Base-by-base conservation (phyloP, 2,113 vertebrate genomes). In the Dicerorhinus sumatrensis region DNA sequence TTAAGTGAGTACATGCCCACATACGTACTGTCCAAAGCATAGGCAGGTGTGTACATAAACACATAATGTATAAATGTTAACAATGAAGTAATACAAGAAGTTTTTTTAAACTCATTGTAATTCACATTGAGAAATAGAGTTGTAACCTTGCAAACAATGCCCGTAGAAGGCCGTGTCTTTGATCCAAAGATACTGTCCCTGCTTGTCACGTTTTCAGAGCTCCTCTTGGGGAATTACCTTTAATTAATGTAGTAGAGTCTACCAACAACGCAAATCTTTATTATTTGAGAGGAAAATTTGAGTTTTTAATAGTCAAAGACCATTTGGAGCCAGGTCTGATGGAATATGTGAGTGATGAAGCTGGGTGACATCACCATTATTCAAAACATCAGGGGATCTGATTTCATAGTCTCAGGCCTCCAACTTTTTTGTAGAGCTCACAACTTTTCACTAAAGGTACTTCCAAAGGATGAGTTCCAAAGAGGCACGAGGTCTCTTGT, bases 381-480 rank as follows among this genome's bases (percentile, higher is more conserved):
- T 75, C 33, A 75, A 46, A 75, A 69, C 0, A 2, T 54, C 67
- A 23, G 0, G 12, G 14, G 8, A 9, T 54, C 58, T 76, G 39
- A 81, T 29, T 63, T 27, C 60, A 10, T 1, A 39, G 48, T 9
- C 39, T 87, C 31, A 20, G 21, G 33, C 58, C 73, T 77, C 86
- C 36, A 39, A 23, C 6, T 86, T 69, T 82, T 60, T 31, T 85
- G 16, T 8, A n/a, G 29, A n/a, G 11, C 21, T 89, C 39, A 12
- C 12, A 31, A 85, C 29, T 81, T 96, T 63, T 90, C 33, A 81
- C 39, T 75, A 88, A 89, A 81, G 8, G 4, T 4, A 18, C 21
- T 70, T 84, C 46, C n/a, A 79, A 91, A 91, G 77, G 36, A 42
- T 48, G 42, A 96, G 16, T 84, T 84, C 62, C 85, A 73, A 73